Base-by-base conservation (phyloP, 2,888 invertebrate genomes). In the Ischnura elegans region DNA sequence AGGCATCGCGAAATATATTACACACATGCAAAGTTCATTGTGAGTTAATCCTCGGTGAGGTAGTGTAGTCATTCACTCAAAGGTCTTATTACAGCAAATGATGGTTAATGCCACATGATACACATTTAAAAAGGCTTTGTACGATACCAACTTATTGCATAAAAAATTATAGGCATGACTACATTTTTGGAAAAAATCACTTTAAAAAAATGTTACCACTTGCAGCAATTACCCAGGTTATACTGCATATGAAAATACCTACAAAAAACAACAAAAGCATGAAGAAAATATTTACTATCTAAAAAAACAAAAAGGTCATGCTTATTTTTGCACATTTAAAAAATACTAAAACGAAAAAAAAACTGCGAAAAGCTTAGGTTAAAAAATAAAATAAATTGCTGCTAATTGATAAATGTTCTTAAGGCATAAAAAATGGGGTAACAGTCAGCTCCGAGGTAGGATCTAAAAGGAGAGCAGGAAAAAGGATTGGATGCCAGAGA, bases 91-190 rank as follows among this genome's bases (percentile, higher is more conserved):
- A 90, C 61, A 90, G 90, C 90, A 55, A 66, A 90, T 90, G 90
- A 61, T 90, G 90, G 90, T 90, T 90, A 90, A 90, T 90, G 90
- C 90, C 90, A 90, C 90, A 90, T 61, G 61, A 42, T 90, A 90
- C 10, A 55, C 51, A 29, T 42, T 42, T 42, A 90, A 61, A 90
- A 61, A 61, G 90, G 86, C 46, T n/a, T 86, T n/a, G 10, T 66
- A 90, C 47, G 19, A 61, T 90, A 61, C 61, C 90, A n/a, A 55
- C 43, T 90, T 45, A 43, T 61, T 42, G 61, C 21, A 61, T 43
- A 43, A 61, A 90, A n/a, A 90, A 61, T 51, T n/a, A 45, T 61
- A 61, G 42, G 90, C 90, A 90, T 42, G 25, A 86, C 86, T 86
- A 86, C 45, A n/a, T 25, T 90, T n/a, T n/a, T n/a, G n/a, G 45